Evolutionary conservation across 2,888 invertebrate species (phyloP).

Genomic region (Dolichomitus sp.): DNA sequence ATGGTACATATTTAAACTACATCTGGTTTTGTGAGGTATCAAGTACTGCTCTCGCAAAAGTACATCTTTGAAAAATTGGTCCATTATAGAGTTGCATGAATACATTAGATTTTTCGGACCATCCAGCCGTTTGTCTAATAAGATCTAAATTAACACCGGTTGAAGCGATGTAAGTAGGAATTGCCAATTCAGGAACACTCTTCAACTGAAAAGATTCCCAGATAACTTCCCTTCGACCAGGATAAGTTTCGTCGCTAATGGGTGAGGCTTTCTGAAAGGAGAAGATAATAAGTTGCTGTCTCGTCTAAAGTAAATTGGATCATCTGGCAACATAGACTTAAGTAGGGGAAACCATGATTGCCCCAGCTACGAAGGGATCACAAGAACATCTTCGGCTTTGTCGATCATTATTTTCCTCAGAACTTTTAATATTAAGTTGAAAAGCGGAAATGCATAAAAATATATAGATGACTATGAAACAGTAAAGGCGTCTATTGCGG

Average conservation of each 20-base stretch:
- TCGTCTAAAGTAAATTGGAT: slow-evolving; percentile 3
- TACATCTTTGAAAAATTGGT: not conserved
- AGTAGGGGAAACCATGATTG: slow-evolving; percentile 44
- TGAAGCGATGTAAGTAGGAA: slow-evolving; percentile 14
- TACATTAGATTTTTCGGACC: not conserved
- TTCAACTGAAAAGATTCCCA: not conserved
- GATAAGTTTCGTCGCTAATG: slow-evolving; percentile 12
- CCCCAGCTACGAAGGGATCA: slow-evolving; percentile 22
- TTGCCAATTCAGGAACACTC: slow-evolving; percentile 3
- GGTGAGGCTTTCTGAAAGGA: too few relatives aligned
- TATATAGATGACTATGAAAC: not conserved
- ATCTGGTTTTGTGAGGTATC: too few relatives aligned
- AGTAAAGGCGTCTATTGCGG: slow-evolving; percentile 39
- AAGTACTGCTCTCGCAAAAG: not conserved
- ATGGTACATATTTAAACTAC: too few relatives aligned
- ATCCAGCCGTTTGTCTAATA: not conserved
- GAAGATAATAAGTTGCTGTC: not conserved
- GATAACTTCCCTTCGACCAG: slow-evolving; percentile 25
- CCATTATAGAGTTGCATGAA: not conserved
- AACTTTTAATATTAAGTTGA: not conserved
- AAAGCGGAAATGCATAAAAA: slow-evolving; percentile 44
- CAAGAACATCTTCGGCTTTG: slow-evolving; percentile 27
- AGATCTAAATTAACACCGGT: not conserved
- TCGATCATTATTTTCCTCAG: slow-evolving; percentile 31
- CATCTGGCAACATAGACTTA: not conserved